phyloP scores from a whole-genome alignment of 1,140 invertebrate genomes.

The Oscheius sp. region DNA sequence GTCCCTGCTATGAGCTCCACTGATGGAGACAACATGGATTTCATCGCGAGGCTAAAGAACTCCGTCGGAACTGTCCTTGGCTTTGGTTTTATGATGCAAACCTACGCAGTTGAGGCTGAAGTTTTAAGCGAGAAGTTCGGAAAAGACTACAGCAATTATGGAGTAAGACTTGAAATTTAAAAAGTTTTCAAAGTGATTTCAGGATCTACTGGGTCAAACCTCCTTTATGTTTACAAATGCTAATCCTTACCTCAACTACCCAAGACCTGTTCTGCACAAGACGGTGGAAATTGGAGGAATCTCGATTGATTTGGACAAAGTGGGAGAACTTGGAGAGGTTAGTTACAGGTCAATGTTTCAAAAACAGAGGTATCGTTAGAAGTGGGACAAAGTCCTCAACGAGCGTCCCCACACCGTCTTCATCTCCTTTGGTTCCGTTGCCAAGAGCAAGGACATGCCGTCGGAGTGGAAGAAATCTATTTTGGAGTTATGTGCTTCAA shows the following conservation, averaged over 20 bases:
- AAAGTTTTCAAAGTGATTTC: conserved; percentile 7
- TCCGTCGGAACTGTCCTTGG: neutral
- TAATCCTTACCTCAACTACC: conserved; percentile 26
- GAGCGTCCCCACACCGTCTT: conserved; percentile 24
- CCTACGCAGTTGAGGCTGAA: neutral
- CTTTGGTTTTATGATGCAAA: neutral
- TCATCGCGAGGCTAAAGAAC: conserved; percentile 3
- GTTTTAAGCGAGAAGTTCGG: neutral
- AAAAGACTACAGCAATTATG: neutral
- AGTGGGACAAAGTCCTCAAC: conserved; percentile 31
- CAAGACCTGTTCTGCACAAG: conserved; percentile 24
- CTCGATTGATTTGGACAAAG: neutral
- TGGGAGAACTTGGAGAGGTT: neutral
- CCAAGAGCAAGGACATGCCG: conserved; percentile 34
- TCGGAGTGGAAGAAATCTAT: conserved; percentile 21
- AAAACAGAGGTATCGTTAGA: neutral
- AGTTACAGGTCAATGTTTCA: neutral
- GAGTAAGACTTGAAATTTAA: neutral
- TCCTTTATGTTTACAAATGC: conserved; percentile 15
- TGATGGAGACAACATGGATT: conserved; percentile 11
- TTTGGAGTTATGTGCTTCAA: conserved; percentile 2
- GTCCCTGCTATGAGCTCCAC: neutral
- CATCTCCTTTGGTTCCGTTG: conserved; percentile 42
- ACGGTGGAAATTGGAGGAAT: conserved; percentile 31
- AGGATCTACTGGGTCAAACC: conserved; percentile 15